Evolutionary conservation across 2,797 vertebrate species (phyloP).

Genomic region (Lithobates pipiens): DNA sequence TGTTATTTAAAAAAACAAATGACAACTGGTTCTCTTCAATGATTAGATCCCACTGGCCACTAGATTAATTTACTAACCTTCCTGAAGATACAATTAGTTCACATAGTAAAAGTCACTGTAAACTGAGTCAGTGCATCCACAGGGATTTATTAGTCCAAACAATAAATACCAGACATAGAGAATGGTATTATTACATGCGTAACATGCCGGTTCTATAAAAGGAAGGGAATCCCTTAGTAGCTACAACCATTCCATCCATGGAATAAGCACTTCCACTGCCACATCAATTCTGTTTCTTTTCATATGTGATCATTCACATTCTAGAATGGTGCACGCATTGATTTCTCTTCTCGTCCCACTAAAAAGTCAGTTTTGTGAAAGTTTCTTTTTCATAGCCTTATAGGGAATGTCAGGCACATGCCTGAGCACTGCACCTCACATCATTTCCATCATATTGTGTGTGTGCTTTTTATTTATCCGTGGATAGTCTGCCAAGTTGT

Average conservation of each 20-base stretch:
- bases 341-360: background rate
- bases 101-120: no score
- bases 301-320: slow-evolving; percentile 4
- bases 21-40: no score
- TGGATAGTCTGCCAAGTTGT: slow-evolving; percentile 53
- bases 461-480: slow-evolving; percentile 30
- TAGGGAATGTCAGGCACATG: slow-evolving; percentile 44
- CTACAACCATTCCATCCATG: background rate
- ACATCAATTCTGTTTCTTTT: slow-evolving; percentile 19
- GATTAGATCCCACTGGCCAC: no score
- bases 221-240: slow-evolving; percentile 16
- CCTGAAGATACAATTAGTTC: no score
- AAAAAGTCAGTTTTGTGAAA: slow-evolving; percentile 22
- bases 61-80: no score
- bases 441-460: slow-evolving; percentile 49
- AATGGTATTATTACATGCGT: background rate
- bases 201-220: slow-evolving; percentile 1
- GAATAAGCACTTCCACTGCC: background rate
- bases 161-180: background rate
- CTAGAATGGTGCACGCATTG: background rate
- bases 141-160: background rate
- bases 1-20: no score
- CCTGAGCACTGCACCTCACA: slow-evolving; percentile 24
- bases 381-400: slow-evolving; percentile 25
- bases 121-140: no score